phyloP scores from a whole-genome alignment of 2,113 vertebrate species.

The Hippoglossus stenolepis region DNA sequence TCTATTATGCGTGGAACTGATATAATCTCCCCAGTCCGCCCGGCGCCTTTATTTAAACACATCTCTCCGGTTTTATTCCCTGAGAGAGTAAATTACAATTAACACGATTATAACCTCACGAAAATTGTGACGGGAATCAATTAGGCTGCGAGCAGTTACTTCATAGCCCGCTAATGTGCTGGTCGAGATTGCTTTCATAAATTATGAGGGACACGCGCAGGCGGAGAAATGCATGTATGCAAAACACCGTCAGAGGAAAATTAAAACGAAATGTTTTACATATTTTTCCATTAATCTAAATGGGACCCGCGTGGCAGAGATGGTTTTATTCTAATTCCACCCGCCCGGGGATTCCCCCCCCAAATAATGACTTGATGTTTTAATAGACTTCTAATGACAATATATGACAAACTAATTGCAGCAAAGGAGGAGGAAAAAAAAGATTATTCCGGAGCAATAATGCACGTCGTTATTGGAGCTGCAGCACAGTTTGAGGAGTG shows the following conservation, averaged over 20 bases:
- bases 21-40: constrained; percentile 74
- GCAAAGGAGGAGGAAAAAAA: constrained; percentile 45
- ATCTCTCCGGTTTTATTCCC: constrained; percentile 82
- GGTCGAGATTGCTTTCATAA: constrained; percentile 88
- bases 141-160: constrained; percentile 87
- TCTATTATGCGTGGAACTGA: constrained; percentile 80
- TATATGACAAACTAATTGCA: constrained; percentile 87
- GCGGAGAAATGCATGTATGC: constrained; percentile 81
- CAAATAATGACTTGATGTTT: constrained; percentile 93
- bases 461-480: constrained; percentile 77
- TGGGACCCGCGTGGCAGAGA: constrained; percentile 88
- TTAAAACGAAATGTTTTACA: constrained; percentile 90
- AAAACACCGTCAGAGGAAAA: constrained; percentile 86
- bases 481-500: constrained; percentile 71
- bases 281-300: constrained; percentile 97
- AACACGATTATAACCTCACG: constrained; percentile 93
- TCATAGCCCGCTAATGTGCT: constrained; percentile 78
- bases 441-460: constrained; percentile 81
- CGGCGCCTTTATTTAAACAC: constrained; percentile 84
- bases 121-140: constrained; percentile 92
- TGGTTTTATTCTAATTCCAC: constrained; percentile 90
- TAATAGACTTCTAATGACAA: constrained; percentile 88
- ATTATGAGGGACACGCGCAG: constrained; percentile 86
- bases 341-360: constrained; percentile 79
- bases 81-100: constrained; percentile 90